Evolutionary conservation across 2,113 vertebrate species (phyloP).

Genomic region (Cynoglossus semilaevis): DNA sequence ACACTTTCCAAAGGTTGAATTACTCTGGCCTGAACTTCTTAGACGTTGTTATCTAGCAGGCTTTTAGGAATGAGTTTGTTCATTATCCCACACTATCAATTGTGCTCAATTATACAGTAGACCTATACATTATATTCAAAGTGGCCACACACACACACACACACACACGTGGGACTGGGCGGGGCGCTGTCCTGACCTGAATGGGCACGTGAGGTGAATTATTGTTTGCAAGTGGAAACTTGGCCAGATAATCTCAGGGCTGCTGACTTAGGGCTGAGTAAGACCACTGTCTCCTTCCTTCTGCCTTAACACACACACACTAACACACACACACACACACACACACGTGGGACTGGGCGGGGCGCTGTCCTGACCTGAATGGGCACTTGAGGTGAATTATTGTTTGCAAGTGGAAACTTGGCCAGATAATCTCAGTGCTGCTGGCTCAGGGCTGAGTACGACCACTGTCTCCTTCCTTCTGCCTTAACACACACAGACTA

Average conservation of each 20-base stretch:
- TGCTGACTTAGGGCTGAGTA: slow-evolving; percentile 71
- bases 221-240: slow-evolving; percentile 79
- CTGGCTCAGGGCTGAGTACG: slow-evolving; percentile 73
- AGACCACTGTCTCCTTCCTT: slow-evolving; percentile 64
- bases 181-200: slow-evolving; percentile 53
- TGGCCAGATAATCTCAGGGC: slow-evolving; percentile 67
- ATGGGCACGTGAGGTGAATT: slow-evolving; percentile 77
- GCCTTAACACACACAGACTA: slow-evolving; percentile 20
- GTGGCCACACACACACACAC: slow-evolving; percentile 4
- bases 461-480: slow-evolving; percentile 59
- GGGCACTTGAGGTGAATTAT: slow-evolving; percentile 78
- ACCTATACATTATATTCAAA: no score
- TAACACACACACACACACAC: slow-evolving; percentile 42
- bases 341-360: slow-evolving; percentile 49
- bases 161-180: slow-evolving; percentile 40
- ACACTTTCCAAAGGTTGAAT: no score
- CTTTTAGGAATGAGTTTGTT: no score
- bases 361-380: slow-evolving; percentile 55
- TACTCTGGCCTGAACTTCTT: no score
- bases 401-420: slow-evolving; percentile 79
- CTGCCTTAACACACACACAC: slow-evolving; percentile 9
- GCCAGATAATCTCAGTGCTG: slow-evolving; percentile 63
- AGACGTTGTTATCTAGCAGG: no score
- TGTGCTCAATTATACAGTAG: no score
- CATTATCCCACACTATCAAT: no score